Conservation (phyloP, 2,797 vertebrate species). For the Lithobates sylvaticus region DNA sequence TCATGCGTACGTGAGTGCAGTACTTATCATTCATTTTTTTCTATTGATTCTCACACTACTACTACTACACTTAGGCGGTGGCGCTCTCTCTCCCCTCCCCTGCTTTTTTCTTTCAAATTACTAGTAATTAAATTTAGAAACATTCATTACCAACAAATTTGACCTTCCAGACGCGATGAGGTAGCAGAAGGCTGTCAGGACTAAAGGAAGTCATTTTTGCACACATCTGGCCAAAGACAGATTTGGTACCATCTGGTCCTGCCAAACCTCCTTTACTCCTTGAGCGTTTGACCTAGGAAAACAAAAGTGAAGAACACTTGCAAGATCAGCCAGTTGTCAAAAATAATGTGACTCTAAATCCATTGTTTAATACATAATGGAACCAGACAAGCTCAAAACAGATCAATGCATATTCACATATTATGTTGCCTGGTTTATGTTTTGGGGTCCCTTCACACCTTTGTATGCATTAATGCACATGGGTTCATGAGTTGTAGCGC, state of each 20-base stretch:
- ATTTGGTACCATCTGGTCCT: slow-evolving; percentile 97
- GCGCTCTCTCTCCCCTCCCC: too few species aligned
- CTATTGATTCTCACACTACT: too few species aligned
- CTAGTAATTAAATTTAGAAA: not conserved
- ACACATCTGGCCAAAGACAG: slow-evolving; percentile 99
- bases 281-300: slow-evolving; percentile 93
- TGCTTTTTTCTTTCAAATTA: too few species aligned
- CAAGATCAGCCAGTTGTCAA: not conserved
- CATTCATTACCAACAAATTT: slow-evolving; percentile 92
- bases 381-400: too few species aligned
- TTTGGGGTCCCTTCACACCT: too few species aligned
- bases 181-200: slow-evolving; percentile 94
- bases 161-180: slow-evolving; percentile 98
- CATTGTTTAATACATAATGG: not conserved
- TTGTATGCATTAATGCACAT: too few species aligned
- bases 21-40: too few species aligned
- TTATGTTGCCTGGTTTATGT: too few species aligned
- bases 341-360: not conserved
- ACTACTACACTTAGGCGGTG: too few species aligned
- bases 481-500: too few species aligned
- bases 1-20: too few species aligned
- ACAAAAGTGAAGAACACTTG: not conserved
- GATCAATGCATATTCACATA: too few species aligned
- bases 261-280: slow-evolving; percentile 98
- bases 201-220: slow-evolving; percentile 98